Base-by-base conservation (phyloP, 2,797 vertebrate species). In the Cuniculus paca region DNA sequence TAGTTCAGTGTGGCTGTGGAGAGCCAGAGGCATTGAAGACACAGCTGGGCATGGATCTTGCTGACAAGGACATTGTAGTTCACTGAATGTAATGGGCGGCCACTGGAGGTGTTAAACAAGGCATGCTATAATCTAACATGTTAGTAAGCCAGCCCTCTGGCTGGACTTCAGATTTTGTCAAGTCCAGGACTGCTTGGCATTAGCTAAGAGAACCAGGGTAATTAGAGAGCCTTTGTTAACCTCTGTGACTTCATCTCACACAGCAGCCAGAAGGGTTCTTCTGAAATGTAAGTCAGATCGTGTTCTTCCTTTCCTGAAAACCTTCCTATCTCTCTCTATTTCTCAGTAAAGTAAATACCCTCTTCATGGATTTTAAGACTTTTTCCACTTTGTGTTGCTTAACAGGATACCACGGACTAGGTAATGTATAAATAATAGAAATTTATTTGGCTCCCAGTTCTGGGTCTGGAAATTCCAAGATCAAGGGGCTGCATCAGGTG, bases 131-230 rank as follows among this genome's bases (percentile, higher is more conserved):
- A 70, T 83, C 13, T 42, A 63, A 75, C 68, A 74, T 94, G 88
- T 88, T 80, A 84, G 52, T 58, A 93, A 93, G 88, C 54, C 14
- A 45, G 36, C 12, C 16, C 16, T 95, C 77, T 88, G 45, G 42
- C 22, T 96, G 48, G 36, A 54, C 83, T 50, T 77, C 26, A 82
- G 61, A 26, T 61, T 96, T 74, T 91, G 61, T 86, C 83, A 95
- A 86, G 36, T 11, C 19, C 14, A 39, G 10, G 56, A 34, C 34
- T 95, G 12, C 36, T 77, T 75, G 36, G 34, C 87, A 12, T 89
- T 88, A 24, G 39, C 83, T 78, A 39, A 70, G 52, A 94, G 91
- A 90, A 19, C 72, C 36, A 50, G 22, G 34, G 24, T 34, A 22
- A 34, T 78, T 88, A 74, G 54, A 94, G 39, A 52, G 26, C 26